Evolutionary conservation across 2,888 invertebrate genomes (phyloP).

Genomic region (Thysanoteuthis rhombus): DNA sequence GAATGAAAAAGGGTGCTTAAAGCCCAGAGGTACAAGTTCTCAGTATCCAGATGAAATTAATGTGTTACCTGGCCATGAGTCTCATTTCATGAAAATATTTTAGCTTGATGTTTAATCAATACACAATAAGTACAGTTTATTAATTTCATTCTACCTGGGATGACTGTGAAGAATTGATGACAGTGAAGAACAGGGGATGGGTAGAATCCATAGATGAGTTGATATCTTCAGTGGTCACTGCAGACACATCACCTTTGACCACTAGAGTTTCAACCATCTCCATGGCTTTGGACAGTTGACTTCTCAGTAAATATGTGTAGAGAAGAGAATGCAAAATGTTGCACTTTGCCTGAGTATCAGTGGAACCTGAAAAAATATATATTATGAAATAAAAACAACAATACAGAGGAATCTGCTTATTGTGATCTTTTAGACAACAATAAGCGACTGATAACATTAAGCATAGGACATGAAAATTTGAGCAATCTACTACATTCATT

Average conservation of each 20-base stretch:
- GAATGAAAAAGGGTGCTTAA: no score
- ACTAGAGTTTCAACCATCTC: constrained; percentile 57
- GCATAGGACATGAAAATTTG: no score
- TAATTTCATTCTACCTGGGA: constrained; percentile 45
- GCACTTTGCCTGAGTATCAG: not conserved
- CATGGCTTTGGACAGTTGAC: constrained; percentile 52
- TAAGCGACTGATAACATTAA: no score
- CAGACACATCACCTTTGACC: constrained; percentile 50
- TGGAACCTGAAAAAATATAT: not conserved
- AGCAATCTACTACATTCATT: no score
- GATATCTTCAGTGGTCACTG: constrained; percentile 19
- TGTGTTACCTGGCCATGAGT: no score
- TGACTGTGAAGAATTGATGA: constrained; percentile 51
- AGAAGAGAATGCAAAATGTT: constrained; percentile 59
- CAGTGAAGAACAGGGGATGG: constrained; percentile 40
- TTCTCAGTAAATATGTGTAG: constrained; percentile 58
- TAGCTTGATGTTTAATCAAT: no score
- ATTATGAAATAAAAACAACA: not conserved
- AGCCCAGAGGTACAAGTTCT: no score
- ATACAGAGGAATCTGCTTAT: no score
- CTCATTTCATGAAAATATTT: no score
- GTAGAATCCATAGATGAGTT: not conserved
- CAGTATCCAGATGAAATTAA: no score
- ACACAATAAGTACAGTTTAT: not conserved
- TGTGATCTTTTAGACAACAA: no score